Conservation (phyloP, 2,113 vertebrate species). For the Plestiodon gilberti region DNA sequence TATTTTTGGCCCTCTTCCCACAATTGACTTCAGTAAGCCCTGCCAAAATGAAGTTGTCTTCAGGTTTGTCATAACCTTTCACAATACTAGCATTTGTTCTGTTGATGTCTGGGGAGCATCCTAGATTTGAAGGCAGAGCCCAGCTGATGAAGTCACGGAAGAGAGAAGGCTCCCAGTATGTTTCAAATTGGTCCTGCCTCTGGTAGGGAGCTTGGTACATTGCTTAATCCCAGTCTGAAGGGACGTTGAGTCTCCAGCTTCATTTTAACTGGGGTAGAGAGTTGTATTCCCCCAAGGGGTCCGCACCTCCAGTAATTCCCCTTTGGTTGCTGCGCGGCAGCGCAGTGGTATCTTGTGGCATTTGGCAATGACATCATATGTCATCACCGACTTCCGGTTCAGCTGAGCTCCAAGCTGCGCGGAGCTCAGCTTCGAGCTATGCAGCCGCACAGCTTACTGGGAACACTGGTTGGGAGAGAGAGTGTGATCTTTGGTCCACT, state of each 20-base stretch:
- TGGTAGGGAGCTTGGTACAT: not conserved
- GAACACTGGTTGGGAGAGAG: not conserved
- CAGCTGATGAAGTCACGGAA: not conserved
- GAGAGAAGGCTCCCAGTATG: not conserved
- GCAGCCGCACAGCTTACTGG: too few species aligned
- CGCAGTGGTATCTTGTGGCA: too few species aligned
- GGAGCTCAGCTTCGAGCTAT: too few species aligned
- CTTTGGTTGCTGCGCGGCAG: too few species aligned
- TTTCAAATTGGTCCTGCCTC: not conserved
- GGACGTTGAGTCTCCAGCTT: not conserved
- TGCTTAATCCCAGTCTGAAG: not conserved
- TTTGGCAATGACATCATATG: too few species aligned
- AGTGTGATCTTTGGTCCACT: not conserved
- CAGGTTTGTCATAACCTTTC: not conserved
- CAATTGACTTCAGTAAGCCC: not conserved
- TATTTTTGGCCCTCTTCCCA: not conserved
- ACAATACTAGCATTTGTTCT: not conserved
- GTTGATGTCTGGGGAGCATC: not conserved
- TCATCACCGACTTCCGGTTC: too few species aligned
- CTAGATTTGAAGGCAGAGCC: not conserved
- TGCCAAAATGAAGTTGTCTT: not conserved
- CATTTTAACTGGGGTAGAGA: not conserved
- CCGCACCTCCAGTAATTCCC: too few species aligned
- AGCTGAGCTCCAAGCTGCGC: too few species aligned
- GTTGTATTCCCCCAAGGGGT: too few species aligned